These are phyloP conservation scores for Hetaerina americana DNA, from an alignment of 1,140 invertebrate genomes.

Conservation along the genomic window DNA sequence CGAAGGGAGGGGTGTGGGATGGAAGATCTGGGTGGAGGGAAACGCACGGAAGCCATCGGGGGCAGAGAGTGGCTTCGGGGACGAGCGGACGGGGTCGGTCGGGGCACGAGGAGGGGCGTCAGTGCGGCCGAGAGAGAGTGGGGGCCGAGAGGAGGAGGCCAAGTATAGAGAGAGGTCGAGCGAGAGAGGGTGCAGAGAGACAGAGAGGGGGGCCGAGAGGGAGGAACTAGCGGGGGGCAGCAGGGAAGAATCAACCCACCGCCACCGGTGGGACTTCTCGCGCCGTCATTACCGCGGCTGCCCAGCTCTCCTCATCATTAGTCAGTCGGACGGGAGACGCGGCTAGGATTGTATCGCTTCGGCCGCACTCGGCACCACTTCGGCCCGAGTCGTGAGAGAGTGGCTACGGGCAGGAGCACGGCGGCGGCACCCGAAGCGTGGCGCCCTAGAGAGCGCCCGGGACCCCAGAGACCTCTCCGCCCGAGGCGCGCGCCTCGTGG, in stretches of 20 bases:
- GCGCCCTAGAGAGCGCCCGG: not conserved
- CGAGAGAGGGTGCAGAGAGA: too few relatives aligned
- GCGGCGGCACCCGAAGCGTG: not conserved
- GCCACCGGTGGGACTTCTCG: conserved; percentile 15
- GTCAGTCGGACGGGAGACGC: conserved; percentile 8
- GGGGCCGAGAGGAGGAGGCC: conserved; percentile 5
- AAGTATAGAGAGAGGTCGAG: conserved; percentile 16
- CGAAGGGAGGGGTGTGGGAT: not conserved
- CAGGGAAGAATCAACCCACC: conserved; percentile 16
- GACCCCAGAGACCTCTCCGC: conserved; percentile 3
- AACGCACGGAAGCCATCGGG: not conserved
- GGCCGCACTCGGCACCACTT: not conserved
- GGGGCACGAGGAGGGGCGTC: conserved; percentile 10
- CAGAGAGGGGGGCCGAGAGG: too few relatives aligned
- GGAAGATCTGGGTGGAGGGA: conserved; percentile 1
- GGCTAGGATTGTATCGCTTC: not conserved
- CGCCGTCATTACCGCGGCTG: conserved; percentile 15
- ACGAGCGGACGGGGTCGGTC: not conserved
- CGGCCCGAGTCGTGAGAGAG: not conserved
- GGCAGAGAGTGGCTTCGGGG: not conserved
- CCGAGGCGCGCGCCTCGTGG: not conserved
- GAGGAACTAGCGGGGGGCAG: too few relatives aligned
- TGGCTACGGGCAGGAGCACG: not conserved
- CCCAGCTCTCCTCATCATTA: conserved; percentile 8
- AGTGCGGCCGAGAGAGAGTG: conserved; percentile 11